phyloP scores from a whole-genome alignment of 1,140 invertebrate species.

The Drosophila santomea region DNA sequence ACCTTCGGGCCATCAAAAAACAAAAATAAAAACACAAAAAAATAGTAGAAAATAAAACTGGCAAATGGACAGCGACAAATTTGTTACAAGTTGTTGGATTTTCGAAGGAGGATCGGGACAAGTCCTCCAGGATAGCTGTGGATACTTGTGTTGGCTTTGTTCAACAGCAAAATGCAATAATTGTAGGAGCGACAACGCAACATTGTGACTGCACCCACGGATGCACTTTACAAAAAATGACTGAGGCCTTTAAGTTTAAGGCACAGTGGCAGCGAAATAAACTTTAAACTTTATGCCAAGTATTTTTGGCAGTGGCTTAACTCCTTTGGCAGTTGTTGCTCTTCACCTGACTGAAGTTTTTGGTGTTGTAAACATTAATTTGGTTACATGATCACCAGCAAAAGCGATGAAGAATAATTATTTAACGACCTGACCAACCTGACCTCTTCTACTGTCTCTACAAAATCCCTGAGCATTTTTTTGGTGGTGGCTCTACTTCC shows the following conservation, averaged over 20 bases:
- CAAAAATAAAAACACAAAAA: background rate
- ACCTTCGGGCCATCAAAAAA: conserved; percentile 54
- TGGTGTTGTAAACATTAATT: conserved; percentile 36
- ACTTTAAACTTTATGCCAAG: background rate
- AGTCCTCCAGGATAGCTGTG: conserved; percentile 17
- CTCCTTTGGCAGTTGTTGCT: background rate
- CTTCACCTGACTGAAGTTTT: conserved; percentile 4
- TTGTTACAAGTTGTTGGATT: conserved; percentile 57
- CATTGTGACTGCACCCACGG: conserved; percentile 17
- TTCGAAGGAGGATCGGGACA: background rate
- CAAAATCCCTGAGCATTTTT: background rate
- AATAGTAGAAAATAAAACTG: conserved; percentile 3
- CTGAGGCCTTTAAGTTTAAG: too few relatives aligned
- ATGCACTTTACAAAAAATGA: background rate
- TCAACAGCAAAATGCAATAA: conserved; percentile 77
- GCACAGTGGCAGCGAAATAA: too few relatives aligned
- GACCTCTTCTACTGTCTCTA: background rate
- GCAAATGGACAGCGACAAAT: conserved; percentile 63
- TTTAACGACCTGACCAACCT: conserved; percentile 5
- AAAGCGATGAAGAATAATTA: conserved; percentile 9
- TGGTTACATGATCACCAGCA: conserved; percentile 6
- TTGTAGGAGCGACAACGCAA: conserved; percentile 43
- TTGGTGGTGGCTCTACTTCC: background rate
- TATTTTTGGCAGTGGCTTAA: background rate
- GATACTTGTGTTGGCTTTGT: conserved; percentile 50